Evolutionary conservation across 2,888 invertebrate species (phyloP), one percentile per base, ranked within the genome.

Genomic region (Penaeus monodon): DNA sequence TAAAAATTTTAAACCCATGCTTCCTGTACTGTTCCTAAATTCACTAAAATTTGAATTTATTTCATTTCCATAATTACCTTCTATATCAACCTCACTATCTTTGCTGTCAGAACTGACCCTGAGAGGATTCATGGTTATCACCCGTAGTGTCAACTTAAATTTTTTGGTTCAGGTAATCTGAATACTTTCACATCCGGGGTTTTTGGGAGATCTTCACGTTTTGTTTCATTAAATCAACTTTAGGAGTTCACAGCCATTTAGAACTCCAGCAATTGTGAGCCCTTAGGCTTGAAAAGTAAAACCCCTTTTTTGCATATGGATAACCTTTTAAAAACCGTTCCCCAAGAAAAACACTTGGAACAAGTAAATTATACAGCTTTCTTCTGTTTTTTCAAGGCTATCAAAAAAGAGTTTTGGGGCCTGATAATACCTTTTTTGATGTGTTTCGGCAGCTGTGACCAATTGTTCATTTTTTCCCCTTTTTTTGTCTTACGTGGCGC

Each of bases 401-500:
- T 81, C 76, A n/a, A 80, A 88, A 88, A 44, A 88, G 74, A n/a
- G 57, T 38, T 27, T 64, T 73, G 57, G 88, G 84, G 70, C 82
- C 57, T 73, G 63, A 73, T 84, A 22, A 44, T 65, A 73, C 57
- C 77, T 49, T 65, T 82, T 14, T 44, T 63, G 73, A 10, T 57
- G 33, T 73, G 63, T 33, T 57, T 12, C 29, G 81, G 33, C 73
- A 24, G 63, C 10, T 10, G 63, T 63, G 63, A n/a, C 10, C 33
- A 57, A 22, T 65, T 68, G 44, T 44, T 27, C 29, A 33, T 44
- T n/a, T 64, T 70, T 74, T 29, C 24, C 64, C 57, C 84, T 86
- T n/a, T 88, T 88, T 81, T 88, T 88, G 57, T 88, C 74, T 86
- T 86, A 44, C 84, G 85, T 88, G 88, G 24, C 88, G 44, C 17